Evolutionary conservation across 1,140 invertebrate species (phyloP), one percentile per base, ranked within the genome.

Genomic region (Chrysopa pallens): DNA sequence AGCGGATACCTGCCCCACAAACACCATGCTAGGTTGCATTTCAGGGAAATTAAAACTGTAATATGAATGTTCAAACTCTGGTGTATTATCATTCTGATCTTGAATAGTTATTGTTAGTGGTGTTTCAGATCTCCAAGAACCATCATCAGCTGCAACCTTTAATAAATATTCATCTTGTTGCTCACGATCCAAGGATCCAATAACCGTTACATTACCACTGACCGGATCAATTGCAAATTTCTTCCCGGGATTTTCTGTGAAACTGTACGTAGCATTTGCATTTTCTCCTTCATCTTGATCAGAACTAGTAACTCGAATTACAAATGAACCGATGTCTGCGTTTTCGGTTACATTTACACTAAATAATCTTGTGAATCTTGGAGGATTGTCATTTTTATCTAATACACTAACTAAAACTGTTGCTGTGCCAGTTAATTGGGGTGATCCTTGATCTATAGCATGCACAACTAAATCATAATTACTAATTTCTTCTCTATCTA

Each of bases 341-440:
- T 98, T 95, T 67, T 98, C 94, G 0, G 90, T 93, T 0, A 98
- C 87, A 56, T 93, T 93, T 0, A 90, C 84, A 53, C 83, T 90
- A 58, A 93, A 95, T 0, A 94, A 61, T 38, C 89, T 65, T 1
- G 89, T 93, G 57, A 97, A 97, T 46, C 83, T 70, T 1, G 92
- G 91, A 8, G 87, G 85, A 61, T 94, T 93, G 59, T 97, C 92
- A 63, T 97, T 96, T 60, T 90, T 90, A 56, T 96, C 90, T 12
- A 82, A 57, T 11, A 96, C 76, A 6, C 76, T 84, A 0, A 96
- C 69, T 11, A 86, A 54, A 1, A 96, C 81, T 27, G 83, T 89
- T 0, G 89, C 77, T 1, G 83, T 81, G 7, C 90, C 87, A 1
- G 84, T 82, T 37, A 87, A 60, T 42, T 76, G 72, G 0, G 88